Base-by-base conservation (phyloP, 2,113 vertebrate genomes). In the Xyliphius kryptos region DNA sequence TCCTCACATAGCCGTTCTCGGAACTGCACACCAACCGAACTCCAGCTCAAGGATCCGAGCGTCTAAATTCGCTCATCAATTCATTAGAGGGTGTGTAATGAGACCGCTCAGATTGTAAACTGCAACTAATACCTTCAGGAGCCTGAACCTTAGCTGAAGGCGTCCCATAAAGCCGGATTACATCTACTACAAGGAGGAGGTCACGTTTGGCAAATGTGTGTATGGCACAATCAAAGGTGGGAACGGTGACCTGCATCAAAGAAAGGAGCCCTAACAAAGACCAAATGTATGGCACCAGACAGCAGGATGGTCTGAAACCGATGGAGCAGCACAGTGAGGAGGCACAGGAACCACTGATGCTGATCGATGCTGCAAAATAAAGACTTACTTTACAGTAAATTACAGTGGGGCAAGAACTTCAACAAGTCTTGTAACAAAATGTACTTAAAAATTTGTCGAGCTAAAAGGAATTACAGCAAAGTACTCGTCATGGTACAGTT, bases 321-420 rank as follows among this genome's bases (percentile, higher is more conserved):
- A 73, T 53, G 61, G 58, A 67, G n/a, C 7, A 20, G 17, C 51
- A 80, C 76, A 80, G 77, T 67, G 56, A 75, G 69, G 69, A 66
- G 66, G 73, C 72, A 77, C 76, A 71, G 72, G 55, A 72, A 80
- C 56, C 26, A 63, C 53, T 49, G 41, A 65, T 49, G 66, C 7
- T 32, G 26, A 32, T 32, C 26, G 4, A 32, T 32, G 26, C 26
- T 32, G 26, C 26, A 32, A 32, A 32, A 32, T 32, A 32, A 32
- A 32, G 4, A 32, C 26, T 32, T 32, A 32, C 7, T 32, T 32
- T 32, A 32, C 26, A 32, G 26, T 32, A 32, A 32, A 32, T 32
- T 48, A 74, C 69, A 58, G 50, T 68, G 56, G 67, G 17, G 32
- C 47, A 63, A 38, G 53, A 47, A 67, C 48, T 58, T 11, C 8